These are phyloP conservation scores for Zeus faber DNA, from an alignment of 2,113 vertebrate genomes.

Conservation along the genomic window DNA sequence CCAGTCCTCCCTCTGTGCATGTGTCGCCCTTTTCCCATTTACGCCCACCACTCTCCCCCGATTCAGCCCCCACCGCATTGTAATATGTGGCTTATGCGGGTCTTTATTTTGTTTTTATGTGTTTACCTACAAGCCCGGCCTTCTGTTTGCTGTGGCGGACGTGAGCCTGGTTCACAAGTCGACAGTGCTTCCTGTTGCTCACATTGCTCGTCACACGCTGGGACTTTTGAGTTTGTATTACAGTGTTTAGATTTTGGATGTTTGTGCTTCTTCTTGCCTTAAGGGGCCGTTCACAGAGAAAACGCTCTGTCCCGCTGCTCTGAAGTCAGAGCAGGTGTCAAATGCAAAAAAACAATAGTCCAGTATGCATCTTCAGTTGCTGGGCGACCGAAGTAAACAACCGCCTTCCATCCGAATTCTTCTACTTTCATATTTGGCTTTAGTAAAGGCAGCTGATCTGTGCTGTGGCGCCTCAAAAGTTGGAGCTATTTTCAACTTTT, in stretches of 20 bases:
- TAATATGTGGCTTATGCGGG: conserved; percentile 37
- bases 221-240: conserved; percentile 16
- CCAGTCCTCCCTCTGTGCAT: conserved; percentile 43
- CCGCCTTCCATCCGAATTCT: no score
- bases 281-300: no score
- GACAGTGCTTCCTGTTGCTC: conserved; percentile 30
- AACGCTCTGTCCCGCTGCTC: no score
- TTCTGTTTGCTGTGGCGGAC: conserved; percentile 68
- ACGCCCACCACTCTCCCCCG: conserved; percentile 7
- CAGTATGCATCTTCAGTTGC: no score
- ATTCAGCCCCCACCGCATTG: conserved; percentile 15
- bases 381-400: no score
- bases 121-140: conserved; percentile 48
- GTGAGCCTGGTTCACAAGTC: conserved; percentile 58
- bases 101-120: conserved; percentile 30
- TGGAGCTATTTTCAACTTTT: no score
- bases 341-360: no score
- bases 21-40: conserved; percentile 37
- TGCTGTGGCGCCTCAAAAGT: no score
- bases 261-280: conserved; percentile 11
- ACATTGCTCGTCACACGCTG: conserved; percentile 25
- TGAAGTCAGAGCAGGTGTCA: no score
- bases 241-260: conserved; percentile 15
- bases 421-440: no score
- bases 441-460: no score